phyloP scores from a whole-genome alignment of 2,888 invertebrate genomes.

The Rhagonycha lutea region DNA sequence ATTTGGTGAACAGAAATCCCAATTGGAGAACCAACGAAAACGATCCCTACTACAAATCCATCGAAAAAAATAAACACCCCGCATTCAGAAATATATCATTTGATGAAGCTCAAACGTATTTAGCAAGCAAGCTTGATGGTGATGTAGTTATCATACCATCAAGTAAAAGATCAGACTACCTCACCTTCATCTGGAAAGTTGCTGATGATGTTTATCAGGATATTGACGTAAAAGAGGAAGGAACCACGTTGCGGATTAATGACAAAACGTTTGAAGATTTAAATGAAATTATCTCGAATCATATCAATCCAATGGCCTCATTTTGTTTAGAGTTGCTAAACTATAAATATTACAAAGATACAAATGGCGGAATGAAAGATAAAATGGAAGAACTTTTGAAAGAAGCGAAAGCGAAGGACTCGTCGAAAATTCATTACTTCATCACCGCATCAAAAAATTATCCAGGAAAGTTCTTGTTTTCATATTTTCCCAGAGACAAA shows the following conservation, averaged over 20 bases:
- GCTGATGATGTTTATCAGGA: conserved; percentile 93
- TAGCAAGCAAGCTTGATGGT: conserved; percentile 92
- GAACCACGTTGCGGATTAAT: conserved; percentile 83
- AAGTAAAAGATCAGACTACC: conserved; percentile 91
- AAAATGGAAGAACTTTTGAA: conserved; percentile 85
- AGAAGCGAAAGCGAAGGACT: conserved; percentile 86
- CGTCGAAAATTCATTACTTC: conserved; percentile 87
- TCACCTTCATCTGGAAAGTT: conserved; percentile 99
- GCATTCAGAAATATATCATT: conserved; percentile 96
- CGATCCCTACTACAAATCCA: conserved; percentile 86
- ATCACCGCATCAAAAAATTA: conserved; percentile 82
- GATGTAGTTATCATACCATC: conserved; percentile 96
- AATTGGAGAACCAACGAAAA: conserved; percentile 85
- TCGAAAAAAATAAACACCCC: conserved; percentile 89
- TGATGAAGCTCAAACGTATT: conserved; percentile 87
- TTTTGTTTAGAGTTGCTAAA: conserved; percentile 87
- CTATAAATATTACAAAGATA: conserved; percentile 87
- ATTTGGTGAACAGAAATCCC: conserved; percentile 86
- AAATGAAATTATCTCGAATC: conserved; percentile 97
- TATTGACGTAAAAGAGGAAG: conserved; percentile 93
- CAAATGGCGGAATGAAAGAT: conserved; percentile 78
- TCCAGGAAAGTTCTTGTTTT: conserved; percentile 91
- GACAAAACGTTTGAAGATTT: conserved; percentile 96
- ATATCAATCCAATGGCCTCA: conserved; percentile 95
- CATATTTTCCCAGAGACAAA: conserved; percentile 86